Base-by-base conservation (phyloP, 2,888 invertebrate species). In the Calliopum simillimum region DNA sequence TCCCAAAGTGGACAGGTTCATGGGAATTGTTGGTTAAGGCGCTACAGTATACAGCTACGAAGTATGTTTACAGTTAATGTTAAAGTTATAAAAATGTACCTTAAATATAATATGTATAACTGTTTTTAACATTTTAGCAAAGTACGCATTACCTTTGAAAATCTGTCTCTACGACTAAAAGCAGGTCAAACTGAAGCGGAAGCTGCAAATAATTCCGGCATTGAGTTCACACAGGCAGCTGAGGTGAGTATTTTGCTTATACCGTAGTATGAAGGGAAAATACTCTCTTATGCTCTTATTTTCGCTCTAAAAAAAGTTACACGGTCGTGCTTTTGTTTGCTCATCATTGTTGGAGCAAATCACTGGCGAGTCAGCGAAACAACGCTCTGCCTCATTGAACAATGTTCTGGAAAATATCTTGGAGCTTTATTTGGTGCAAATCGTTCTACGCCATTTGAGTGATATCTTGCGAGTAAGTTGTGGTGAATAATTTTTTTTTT, bases 141-240 rank as follows among this genome's bases (percentile, higher is more conserved):
- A 88, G 90, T 93, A 73, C 89, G 90, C 19, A 77, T 89, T 56
- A 92, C 93, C 43, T 91, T 91, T 66, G 87, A 90, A 1, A 91
- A 92, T 76, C 90, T 95, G 70, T 90, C 93, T 72, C 88, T 88
- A 47, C 88, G 93, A n/a, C 88, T 92, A 69, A 88, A 88, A 65
- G 86, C 82, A 25, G 94, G 95, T 2, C 79, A 89, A 14, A 89
- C 90, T 19, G 89, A 90, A 53, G 94, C 94, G 79, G 92, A 93
- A 80, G 97, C 97, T 0, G 94, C 95, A 91, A 97, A 97, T 84
- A 88, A 91, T 81, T 92, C 93, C 0, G 94, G 96, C 0, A 93
- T 97, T 49, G 93, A 94, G 80, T 88, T 97, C 16, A 89, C 91
- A 0, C 89, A 91, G 71, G 94, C 95, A 12, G 94, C 97, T 0